Evolutionary conservation across 2,888 invertebrate species (phyloP), one percentile per base, ranked within the genome.

Genomic region (Drosophila stalkeri): DNA sequence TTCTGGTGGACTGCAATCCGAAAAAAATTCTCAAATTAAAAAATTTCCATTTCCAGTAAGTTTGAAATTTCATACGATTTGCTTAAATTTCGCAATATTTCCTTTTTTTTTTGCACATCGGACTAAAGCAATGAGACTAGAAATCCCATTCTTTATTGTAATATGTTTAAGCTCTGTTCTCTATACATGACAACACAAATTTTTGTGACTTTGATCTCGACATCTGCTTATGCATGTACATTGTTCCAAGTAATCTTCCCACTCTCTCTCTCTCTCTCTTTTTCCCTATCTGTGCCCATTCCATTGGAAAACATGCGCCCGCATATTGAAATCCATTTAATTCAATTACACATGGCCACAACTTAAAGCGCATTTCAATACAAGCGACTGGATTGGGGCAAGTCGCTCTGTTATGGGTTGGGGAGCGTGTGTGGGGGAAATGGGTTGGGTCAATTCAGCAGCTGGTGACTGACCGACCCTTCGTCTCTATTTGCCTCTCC

Each of bases 311-410:
- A 77, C 85, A 89, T 89, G 88, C 60, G 89, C 89, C 89, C 89
- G 85, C 89, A 85, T 85, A 85, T 85, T 87, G 87, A 87, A 85
- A 89, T 85, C 89, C 85, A 87, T 85, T 85, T 85, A 85, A 85
- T 85, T 85, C 85, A 85, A 85, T 89, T 89, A 85, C 85, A 80
- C 67, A 82, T 80, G 70, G 75, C 85, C 85, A 75, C 89, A 85
- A 87, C 85, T 85, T 89, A 80, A 89, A 85, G 89, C 85, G 77
- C 77, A 82, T 81, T 81, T 81, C 81, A 82, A 82, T 81, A 77
- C 87, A 73, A 37, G 35, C 41, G 55, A 46, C 47, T 46, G 44
- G 35, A 23, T 3, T 20, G 37, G 37, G 52, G 35, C 12, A 18
- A 51, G 31, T 49, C 49, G 6, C 33, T 49, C 47, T n/a, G 43